Evolutionary conservation across 2,888 invertebrate genomes (phyloP), one percentile per base, ranked within the genome.

Genomic region (Cremastobaeus sp.): DNA sequence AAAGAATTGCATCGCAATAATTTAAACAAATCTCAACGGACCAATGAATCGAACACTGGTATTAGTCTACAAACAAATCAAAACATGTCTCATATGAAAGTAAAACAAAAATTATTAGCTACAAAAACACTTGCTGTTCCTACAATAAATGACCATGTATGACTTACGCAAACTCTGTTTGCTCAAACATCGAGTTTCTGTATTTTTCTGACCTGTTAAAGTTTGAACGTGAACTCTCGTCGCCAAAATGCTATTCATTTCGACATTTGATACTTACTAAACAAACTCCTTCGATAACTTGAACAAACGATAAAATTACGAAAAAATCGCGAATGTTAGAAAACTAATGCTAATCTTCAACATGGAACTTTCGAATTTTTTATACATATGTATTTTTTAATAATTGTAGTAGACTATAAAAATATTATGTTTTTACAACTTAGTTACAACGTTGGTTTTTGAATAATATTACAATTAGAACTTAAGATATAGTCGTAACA

Each of bases 151-250:
- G 43, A 43, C 43, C 43, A 14, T 25, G 25, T 43, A 43, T 25
- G 43, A 43, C 21, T 43, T 25, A 43, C 12, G 12, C 25, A 11
- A 25, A 14, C 12, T 25, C 21, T 3, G 43, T 25, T 43, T 25
- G 25, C 25, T 43, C 43, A 20, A 41, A 43, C 43, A 25, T 1
- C 1, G 25, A 4, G 12, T 20, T 5, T 41, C 43, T 25, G 14
- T 25, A 25, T 43, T 43, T 21, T 43, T 25, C 41, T n/a, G 41
- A 41, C 43, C 14, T 25, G 43, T 43, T 43, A 14, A 5, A 43
- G 14, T 43, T 25, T 12, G 25, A 21, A 21, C 12, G 43, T 25
- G 14, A 43, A 43, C 21, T 18, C 41, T 15, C 37, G 6, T 14
- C 1, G 20, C 20, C 1, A 1, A n/a, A 41, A 41, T 41, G 18